Evolutionary conservation across 2,113 vertebrate species (phyloP).

Genomic region (Garra rufa): DNA sequence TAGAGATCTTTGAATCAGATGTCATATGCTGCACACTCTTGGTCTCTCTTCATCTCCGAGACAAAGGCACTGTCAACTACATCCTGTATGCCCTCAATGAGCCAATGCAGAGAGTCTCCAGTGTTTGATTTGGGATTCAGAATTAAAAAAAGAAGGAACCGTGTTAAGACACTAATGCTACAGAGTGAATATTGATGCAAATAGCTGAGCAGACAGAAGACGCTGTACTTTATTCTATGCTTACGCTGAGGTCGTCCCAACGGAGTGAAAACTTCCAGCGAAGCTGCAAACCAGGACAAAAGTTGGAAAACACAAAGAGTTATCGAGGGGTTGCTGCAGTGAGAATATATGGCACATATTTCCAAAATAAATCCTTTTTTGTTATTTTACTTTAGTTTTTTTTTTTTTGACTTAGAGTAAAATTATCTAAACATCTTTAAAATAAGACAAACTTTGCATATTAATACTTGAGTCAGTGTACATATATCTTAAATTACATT

Average conservation of each 20-base stretch:
- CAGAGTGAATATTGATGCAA: conserved; percentile 33
- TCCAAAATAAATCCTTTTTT: background rate
- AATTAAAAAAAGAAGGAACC: background rate
- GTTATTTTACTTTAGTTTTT: too few species aligned
- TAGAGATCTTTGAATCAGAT: conserved; percentile 21
- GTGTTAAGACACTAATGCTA: conserved; percentile 6
- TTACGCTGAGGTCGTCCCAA: conserved; percentile 3
- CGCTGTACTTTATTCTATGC: background rate
- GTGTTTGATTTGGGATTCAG: conserved; percentile 22
- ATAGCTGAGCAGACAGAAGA: conserved; percentile 8
- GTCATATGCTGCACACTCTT: background rate
- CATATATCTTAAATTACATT: background rate
- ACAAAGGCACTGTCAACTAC: conserved; percentile 23
- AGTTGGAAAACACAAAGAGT: background rate
- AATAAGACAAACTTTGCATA: background rate
- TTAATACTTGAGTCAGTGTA: background rate
- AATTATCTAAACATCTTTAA: background rate
- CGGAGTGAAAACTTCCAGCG: conserved; percentile 6
- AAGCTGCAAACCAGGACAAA: conserved; percentile 27
- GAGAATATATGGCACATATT: background rate
- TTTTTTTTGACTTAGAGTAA: too few species aligned
- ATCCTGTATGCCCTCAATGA: conserved; percentile 24
- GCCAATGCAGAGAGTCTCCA: background rate
- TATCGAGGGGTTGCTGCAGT: background rate
- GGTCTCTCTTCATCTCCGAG: conserved; percentile 35